Evolutionary conservation across 2,888 invertebrate genomes (phyloP), one percentile per base, ranked within the genome.

Genomic region (Tethea ocularis): DNA sequence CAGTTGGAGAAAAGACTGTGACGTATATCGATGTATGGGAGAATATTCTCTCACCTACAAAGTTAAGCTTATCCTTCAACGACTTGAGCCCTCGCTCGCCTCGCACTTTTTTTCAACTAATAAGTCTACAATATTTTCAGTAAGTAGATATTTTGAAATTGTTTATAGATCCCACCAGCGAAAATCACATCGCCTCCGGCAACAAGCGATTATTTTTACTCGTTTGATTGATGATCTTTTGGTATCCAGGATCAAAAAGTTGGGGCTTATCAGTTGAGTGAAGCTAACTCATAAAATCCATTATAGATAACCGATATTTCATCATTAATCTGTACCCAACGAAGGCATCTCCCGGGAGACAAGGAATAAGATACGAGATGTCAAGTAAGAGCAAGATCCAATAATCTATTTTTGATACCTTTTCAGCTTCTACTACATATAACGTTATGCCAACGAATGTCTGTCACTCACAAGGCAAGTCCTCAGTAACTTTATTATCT

Each of bases 261-360:
- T 46, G 20, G n/a, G 20, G 10, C 17, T n/a, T n/a, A 38, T 38
- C 10, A 7, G 15, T 20, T 20, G 46, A 17, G 20, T 46, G 20
- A 46, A 46, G 20, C 10, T 20, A 20, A 46, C 20, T 46, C 46
- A n/a, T 20, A 46, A 46, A 46, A 46, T 41, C 41, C 41, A 41
- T 41, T 46, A n/a, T 20, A 46, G 46, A 46, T 46, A 46, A n/a
- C 46, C 46, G 46, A 41, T 41, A 41, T 41, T 41, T 41, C 10
- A 46, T 20, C 46, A 20, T 46, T 46, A 46, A 46, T 46, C 17
- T 7, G 17, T 20, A n/a, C 41, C 17, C 38, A 38, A 38, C 46
- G 46, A n/a, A 46, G 20, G 20, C 46, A 17, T 1, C 46, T 46
- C 46, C 20, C 46, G 3, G 4, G 46, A 2, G 46, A 46, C 10